Percentiles rank a stretch among this genome's conserved stretches.
These are phyloP conservation scores for Thera obeliscata DNA, from an alignment of 2,888 invertebrate species.

Conservation along the genomic window DNA sequence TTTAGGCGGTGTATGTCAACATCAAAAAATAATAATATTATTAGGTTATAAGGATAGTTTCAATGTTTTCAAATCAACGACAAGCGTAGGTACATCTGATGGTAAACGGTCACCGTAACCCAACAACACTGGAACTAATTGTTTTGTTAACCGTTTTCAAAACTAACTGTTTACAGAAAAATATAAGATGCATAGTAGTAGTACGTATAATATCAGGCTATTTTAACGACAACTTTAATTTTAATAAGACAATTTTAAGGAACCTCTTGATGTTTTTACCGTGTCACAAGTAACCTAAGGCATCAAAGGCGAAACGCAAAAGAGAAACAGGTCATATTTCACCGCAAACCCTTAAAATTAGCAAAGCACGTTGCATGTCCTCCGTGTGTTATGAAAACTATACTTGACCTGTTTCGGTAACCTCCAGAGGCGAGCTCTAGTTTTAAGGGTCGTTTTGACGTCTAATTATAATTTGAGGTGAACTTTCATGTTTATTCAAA, in stretches of 20 bases:
- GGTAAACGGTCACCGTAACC: no score
- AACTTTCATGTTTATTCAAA: conserved; percentile 53
- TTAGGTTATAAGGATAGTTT: not conserved
- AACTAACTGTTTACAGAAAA: no score
- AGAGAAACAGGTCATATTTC: not conserved
- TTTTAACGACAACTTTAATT: no score
- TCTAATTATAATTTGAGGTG: conserved; percentile 55
- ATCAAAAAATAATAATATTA: conserved; percentile 20
- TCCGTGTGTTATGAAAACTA: conserved; percentile 60
- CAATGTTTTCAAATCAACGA: no score
- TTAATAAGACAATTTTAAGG: no score
- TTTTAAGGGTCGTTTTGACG: conserved; percentile 51
- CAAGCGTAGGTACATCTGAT: no score
- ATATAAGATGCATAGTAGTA: no score
- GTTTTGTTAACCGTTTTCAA: no score
- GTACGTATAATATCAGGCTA: no score
- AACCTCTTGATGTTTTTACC: not conserved
- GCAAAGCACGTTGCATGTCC: conserved; percentile 52
- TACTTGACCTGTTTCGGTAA: conserved; percentile 68
- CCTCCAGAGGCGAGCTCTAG: conserved; percentile 50
- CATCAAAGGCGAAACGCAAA: not conserved
- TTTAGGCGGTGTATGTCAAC: conserved; percentile 9
- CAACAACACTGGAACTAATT: no score
- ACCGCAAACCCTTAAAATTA: conserved; percentile 14
- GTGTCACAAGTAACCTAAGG: not conserved